Conservation (phyloP, 2,113 vertebrate genomes). For the Cervus canadensis region DNA sequence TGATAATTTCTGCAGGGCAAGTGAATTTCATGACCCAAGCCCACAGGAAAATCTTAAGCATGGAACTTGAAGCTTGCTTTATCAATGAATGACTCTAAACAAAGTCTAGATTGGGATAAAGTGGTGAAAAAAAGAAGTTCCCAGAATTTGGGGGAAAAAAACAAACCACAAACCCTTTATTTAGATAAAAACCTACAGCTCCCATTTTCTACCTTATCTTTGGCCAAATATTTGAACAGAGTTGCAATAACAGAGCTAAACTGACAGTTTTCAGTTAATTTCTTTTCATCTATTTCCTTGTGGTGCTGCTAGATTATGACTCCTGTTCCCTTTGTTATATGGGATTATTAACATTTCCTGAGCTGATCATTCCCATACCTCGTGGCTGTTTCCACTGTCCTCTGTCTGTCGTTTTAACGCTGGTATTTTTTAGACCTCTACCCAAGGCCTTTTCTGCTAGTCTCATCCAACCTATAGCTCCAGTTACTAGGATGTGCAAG, state of each 20-base stretch:
- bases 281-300: not conserved
- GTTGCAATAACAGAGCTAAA: not conserved
- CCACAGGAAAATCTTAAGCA: not conserved
- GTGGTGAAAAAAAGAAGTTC: not conserved
- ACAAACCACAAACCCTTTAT: not conserved
- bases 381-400: not conserved
- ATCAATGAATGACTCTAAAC: not conserved
- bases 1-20: slow-evolving; percentile 63
- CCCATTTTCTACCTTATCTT: not conserved
- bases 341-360: not conserved
- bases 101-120: not conserved
- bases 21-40: slow-evolving; percentile 54
- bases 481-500: not conserved
- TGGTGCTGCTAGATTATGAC: not conserved
- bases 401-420: not conserved
- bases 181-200: not conserved
- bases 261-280: not conserved
- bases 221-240: not conserved
- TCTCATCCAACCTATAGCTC: not conserved
- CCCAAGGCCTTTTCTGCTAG: not conserved
- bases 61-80: not conserved
- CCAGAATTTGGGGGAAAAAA: not conserved
- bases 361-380: not conserved
- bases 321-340: not conserved
- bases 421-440: not conserved